Evolutionary conservation across 2,888 invertebrate species (phyloP), one percentile per base, ranked within the genome.

Genomic region (Entomobrya multifasciata): DNA sequence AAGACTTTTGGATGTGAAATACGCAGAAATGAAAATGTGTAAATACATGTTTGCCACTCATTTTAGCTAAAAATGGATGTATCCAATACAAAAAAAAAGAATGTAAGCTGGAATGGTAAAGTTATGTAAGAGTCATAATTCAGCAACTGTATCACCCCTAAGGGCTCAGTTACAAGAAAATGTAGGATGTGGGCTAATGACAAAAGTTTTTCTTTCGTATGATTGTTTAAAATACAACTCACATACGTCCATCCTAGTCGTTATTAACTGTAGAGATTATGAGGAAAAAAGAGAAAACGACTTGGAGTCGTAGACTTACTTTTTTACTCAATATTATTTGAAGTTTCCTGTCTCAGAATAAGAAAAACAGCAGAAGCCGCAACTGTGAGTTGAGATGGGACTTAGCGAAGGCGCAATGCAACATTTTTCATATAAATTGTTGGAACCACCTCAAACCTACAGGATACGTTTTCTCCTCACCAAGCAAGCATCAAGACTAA

Each of bases 161-260:
- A 74, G 72, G 82, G 70, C 22, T 52, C 22, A 15, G 55, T 62
- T 55, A 15, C 57, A 77, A 77, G 44, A 77, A 84, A 44, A 77
- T 77, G 25, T 65, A 83, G 62, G 84, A 36, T 17, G n/a, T n/a
- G n/a, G 30, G 55, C 67, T 84, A 84, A 84, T 84, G 84, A 76
- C 65, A 65, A 84, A 84, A 84, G 67, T 84, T 84, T 83, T 77
- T 84, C 41, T 25, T 57, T 84, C 22, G 84, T 65, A 25, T 77
- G 67, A 84, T 84, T 77, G 55, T 52, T 84, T 84, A 27, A 60
- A 1, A 30, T 25, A 47, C n/a, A 30, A 36, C 55, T 70, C 70
- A 70, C 57, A 47, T 79, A 80, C 55, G 70, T 80, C 55, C 55
- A 67, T 36, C 36, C 36, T 36, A 41, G 41, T 30, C 20, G 52